Percentiles rank a stretch among this genome's conserved stretches.
Evolutionary conservation across 2,888 invertebrate species (phyloP).

Genomic region (Thera obeliscata): DNA sequence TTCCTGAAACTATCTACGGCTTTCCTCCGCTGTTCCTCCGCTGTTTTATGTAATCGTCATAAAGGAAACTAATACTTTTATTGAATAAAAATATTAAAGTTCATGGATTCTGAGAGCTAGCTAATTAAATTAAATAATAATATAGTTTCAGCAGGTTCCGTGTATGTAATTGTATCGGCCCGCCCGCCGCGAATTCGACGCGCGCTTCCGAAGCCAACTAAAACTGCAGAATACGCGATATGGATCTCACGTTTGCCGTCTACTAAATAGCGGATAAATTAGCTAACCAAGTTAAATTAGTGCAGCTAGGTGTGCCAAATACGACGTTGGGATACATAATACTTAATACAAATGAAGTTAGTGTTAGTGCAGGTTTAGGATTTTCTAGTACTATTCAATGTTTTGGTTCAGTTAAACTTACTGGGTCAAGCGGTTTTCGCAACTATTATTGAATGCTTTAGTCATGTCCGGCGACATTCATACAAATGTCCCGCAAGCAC

Average conservation of each 20-base stretch:
- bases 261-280: constrained; percentile 80
- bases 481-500: constrained; percentile 49
- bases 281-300: constrained; percentile 77
- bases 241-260: constrained; percentile 79
- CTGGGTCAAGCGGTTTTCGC: constrained; percentile 39
- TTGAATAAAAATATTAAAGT: neutral
- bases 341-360: neutral
- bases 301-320: constrained; percentile 54
- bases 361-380: neutral
- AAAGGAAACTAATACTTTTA: neutral
- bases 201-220: constrained; percentile 64
- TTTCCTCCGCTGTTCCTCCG: constrained; percentile 14
- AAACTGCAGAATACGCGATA: constrained; percentile 73
- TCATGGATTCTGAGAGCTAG: constrained; percentile 20
- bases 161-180: constrained; percentile 56
- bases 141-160: constrained; percentile 46
- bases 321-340: constrained; percentile 41
- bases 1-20: constrained; percentile 45
- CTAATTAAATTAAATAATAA: constrained; percentile 45
- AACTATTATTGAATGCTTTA: constrained; percentile 53
- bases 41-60: neutral
- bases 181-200: constrained; percentile 71
- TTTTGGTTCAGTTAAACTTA: constrained; percentile 39
- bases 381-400: constrained; percentile 1
- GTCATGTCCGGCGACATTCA: constrained; percentile 51